These are phyloP conservation scores for Watsonalla binaria DNA, from an alignment of 2,888 invertebrate genomes.

Conservation along the genomic window DNA sequence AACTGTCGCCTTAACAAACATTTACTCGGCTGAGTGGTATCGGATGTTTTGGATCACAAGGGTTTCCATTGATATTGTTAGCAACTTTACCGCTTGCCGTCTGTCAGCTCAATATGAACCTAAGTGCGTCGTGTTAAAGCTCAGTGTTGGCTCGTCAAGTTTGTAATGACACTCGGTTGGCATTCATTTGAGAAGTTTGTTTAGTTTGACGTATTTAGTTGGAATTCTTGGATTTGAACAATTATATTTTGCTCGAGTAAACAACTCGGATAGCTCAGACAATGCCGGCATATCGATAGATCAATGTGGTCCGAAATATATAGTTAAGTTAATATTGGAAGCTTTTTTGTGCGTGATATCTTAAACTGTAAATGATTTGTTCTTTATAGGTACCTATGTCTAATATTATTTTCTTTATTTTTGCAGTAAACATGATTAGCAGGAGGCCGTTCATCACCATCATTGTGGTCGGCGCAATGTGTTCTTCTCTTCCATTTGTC, in stretches of 20 bases:
- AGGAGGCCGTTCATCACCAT: too few relatives aligned
- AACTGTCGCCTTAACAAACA: conserved; percentile 43
- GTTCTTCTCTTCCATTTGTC: too few relatives aligned
- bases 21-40: conserved; percentile 54
- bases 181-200: conserved; percentile 31
- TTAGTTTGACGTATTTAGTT: conserved; percentile 50
- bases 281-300: conserved; percentile 28
- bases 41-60: conserved; percentile 64
- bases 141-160: neutral
- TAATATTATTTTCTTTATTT: too few relatives aligned
- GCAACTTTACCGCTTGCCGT: conserved; percentile 16
- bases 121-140: conserved; percentile 4
- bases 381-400: too few relatives aligned
- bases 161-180: conserved; percentile 3
- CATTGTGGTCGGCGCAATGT: too few relatives aligned
- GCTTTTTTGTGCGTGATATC: too few relatives aligned
- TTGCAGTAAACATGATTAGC: too few relatives aligned
- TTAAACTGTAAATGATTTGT: too few relatives aligned
- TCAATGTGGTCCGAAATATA: conserved; percentile 9
- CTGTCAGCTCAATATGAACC: conserved; percentile 10
- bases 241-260: conserved; percentile 50
- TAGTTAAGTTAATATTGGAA: too few relatives aligned
- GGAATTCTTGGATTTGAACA: conserved; percentile 39
- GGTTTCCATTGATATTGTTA: conserved; percentile 52
- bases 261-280: conserved; percentile 26